Evolutionary conservation across 2,113 vertebrate genomes (phyloP).

Genomic region (Andinoacara biseriatus): DNA sequence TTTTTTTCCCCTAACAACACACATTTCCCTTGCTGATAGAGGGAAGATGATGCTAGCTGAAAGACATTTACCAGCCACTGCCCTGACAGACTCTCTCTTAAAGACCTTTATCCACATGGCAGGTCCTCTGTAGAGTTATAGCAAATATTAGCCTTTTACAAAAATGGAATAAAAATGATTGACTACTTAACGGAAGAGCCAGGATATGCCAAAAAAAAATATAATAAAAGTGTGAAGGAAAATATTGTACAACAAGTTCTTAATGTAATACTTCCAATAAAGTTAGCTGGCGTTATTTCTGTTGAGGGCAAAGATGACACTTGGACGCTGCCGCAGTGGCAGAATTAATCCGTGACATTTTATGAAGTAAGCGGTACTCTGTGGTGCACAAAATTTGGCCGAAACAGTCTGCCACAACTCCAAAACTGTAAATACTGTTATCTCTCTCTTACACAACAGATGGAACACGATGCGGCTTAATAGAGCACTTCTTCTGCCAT

Average conservation of each 20-base stretch:
- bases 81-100: slow-evolving; percentile 5
- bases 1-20: slow-evolving; percentile 1
- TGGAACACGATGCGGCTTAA: slow-evolving; percentile 76
- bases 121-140: neutral
- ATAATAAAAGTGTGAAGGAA: neutral
- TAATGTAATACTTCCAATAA: slow-evolving; percentile 19
- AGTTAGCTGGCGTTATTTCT: slow-evolving; percentile 51
- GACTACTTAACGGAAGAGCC: neutral
- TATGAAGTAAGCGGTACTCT: slow-evolving; percentile 60
- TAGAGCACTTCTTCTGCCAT: slow-evolving; percentile 75
- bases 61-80: slow-evolving; percentile 31
- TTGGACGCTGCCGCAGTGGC: slow-evolving; percentile 39
- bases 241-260: slow-evolving; percentile 8
- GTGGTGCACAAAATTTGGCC: slow-evolving; percentile 54
- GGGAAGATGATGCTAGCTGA: slow-evolving; percentile 9
- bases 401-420: slow-evolving; percentile 61
- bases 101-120: slow-evolving; percentile 1
- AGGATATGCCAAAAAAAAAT: neutral
- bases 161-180: slow-evolving; percentile 8
- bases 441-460: slow-evolving; percentile 76
- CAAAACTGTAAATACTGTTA: slow-evolving; percentile 79
- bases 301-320: slow-evolving; percentile 44
- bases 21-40: slow-evolving; percentile 6
- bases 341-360: slow-evolving; percentile 72
- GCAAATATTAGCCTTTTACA: slow-evolving; percentile 19